Base-by-base conservation (phyloP, 2,888 invertebrate species). In the Allophyes oxyacanthae region DNA sequence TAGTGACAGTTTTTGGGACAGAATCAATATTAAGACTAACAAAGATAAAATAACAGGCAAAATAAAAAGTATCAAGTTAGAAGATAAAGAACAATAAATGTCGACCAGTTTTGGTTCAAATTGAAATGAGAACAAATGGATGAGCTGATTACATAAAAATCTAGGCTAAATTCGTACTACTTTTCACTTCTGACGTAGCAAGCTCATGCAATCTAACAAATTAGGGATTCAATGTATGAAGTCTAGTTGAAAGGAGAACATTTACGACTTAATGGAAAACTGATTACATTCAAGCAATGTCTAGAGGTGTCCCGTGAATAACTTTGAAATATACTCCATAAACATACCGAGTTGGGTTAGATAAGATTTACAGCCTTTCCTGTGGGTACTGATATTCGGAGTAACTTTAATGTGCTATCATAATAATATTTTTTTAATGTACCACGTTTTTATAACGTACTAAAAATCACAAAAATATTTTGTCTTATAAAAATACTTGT, bases 191-290 rank as follows among this genome's bases (percentile, higher is more conserved):
- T 38, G 62, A 26, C 34, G 36, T 33, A 44, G 33, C 7, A 8
- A 48, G 11, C 30, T 52, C 44, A 51, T 40, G 44, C 37, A 50
- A 49, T 40, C 36, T 44, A 64, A 69, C 32, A 48, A 49, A 70
- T 65, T 52, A 56, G 11, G 36, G 30, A 65, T 70, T 65, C 71
- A 25, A 37, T n/a, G 40, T 45, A 62, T 69, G 55, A 43, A 45
- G 52, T 43, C 11, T 32, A 15, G 32, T 20, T 33, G 49, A 44
- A 28, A 36, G 64, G 65, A 66, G 66, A 65, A 65, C 70, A 66
- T 66, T 70, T 70, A 66, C 71, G 66, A 66, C 65, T 38, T 46
- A 57, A 45, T 28, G 48, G 52, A 52, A 66, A 66, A 44, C 65
- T 52, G 65, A 57, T 66, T 64, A 57, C 41, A 66, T 66, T 52